Evolutionary conservation across 2,888 invertebrate genomes (phyloP).

Genomic region (Brachypterus glaber): DNA sequence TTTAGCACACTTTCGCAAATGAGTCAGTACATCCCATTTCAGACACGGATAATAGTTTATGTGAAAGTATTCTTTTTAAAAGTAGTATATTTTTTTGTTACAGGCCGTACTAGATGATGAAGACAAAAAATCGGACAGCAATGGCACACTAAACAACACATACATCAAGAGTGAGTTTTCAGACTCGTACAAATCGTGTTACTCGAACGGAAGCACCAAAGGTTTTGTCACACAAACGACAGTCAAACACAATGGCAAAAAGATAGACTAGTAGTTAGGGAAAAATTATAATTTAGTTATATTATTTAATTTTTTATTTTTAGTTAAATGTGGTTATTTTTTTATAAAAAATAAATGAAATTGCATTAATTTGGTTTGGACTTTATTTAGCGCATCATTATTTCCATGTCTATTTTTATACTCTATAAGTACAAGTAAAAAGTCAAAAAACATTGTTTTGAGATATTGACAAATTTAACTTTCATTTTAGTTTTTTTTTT

Average conservation of each 20-base stretch:
- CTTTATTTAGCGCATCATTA: no score
- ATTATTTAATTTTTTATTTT: no score
- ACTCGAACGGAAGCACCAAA: slow-evolving; percentile 54
- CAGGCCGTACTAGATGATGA: slow-evolving; percentile 57
- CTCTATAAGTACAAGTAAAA: no score
- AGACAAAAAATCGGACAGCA: slow-evolving; percentile 35
- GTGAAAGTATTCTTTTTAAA: slow-evolving; percentile 1
- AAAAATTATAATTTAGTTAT: slow-evolving; percentile 9
- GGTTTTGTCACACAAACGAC: slow-evolving; percentile 46
- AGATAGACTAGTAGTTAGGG: slow-evolving; percentile 23
- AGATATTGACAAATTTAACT: no score
- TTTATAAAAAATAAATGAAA: slow-evolving; percentile 3
- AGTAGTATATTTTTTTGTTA: slow-evolving; percentile 23
- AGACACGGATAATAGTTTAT: no score
- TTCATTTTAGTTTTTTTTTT: no score
- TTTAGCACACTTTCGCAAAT: no score
- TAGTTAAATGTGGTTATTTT: slow-evolving; percentile 11
- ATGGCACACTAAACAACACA: slow-evolving; percentile 35
- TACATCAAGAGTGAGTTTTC: slow-evolving; percentile 48
- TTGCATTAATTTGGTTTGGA: no score
- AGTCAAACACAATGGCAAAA: slow-evolving; percentile 26
- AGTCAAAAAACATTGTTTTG: no score
- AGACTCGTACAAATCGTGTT: slow-evolving; percentile 51
- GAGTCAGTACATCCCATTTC: no score
- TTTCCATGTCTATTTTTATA: no score